Evolutionary conservation across 2,888 invertebrate species (phyloP), one percentile per base, ranked within the genome.

Genomic region (Calameuta idolon): DNA sequence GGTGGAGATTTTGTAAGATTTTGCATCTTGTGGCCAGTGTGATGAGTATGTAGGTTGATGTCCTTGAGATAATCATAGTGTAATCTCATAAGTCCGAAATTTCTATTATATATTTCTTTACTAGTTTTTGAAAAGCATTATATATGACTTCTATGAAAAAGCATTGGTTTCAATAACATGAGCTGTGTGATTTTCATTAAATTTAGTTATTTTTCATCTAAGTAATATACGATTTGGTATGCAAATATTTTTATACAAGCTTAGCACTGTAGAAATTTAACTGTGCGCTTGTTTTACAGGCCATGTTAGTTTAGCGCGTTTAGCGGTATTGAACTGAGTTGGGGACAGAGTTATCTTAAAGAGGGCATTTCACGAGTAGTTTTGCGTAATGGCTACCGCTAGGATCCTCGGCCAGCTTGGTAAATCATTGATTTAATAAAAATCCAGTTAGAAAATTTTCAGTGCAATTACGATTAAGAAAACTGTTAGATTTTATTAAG

Each of bases 351-450:
- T 55, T 73, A 76, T 76, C 73, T 55, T 73, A 34, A 73, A 35
- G 31, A 76, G 69, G 40, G 76, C 68, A 74, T 74, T 4, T 71
- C 71, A 71, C 35, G n/a, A 34, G n/a, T 35, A 34, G 74, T 34
- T 74, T 35, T 74, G n/a, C 74, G 69, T 34, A 34, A 86, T 85
- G 85, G 79, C 77, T 37, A 76, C 83, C n/a, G 69, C 82, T 11
- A 83, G 79, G 55, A 73, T 82, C 71, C 74, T 82, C 76, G 73
- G 77, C 69, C 85, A 79, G 77, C 73, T 79, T 37, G 78, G 85
- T 81, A 83, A 83, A 31, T 30, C 33, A 74, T 34, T 74, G 69
- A 69, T 75, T 78, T 55, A 73, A 12, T 78, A 34, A 31, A 55
- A 55, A 55, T 23, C 2, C 9, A 55, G 9, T 2, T 23, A 23